These are phyloP conservation scores for Cancer borealis DNA, from an alignment of 2,888 invertebrate genomes.

Conservation along the genomic window DNA sequence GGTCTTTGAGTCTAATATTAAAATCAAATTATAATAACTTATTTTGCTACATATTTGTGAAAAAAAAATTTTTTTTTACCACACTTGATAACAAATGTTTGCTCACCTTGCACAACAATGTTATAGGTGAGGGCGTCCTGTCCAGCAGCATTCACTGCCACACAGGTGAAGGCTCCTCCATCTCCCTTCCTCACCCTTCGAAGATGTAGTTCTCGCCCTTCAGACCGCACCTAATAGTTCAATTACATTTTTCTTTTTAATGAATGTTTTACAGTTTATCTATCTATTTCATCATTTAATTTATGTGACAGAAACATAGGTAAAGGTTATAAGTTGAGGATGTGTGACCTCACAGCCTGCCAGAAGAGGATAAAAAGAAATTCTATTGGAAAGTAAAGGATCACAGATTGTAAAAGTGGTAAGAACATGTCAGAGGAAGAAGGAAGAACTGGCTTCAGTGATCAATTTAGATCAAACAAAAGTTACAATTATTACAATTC, in stretches of 20 bases:
- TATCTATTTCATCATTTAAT: not conserved
- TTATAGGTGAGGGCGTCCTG: constrained; percentile 70
- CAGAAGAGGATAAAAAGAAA: no score
- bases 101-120: constrained; percentile 67
- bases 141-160: constrained; percentile 80
- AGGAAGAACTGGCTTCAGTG: no score
- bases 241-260: not conserved
- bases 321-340: not conserved
- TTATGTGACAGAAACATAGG: not conserved
- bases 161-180: constrained; percentile 80
- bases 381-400: no score
- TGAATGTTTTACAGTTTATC: not conserved
- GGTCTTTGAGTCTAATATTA: no score
- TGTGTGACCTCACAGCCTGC: no score
- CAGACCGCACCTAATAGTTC: constrained; percentile 52
- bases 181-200: constrained; percentile 78
- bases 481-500: no score
- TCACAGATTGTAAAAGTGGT: no score
- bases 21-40: not conserved
- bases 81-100: not conserved
- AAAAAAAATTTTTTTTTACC: not conserved
- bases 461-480: no score
- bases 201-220: constrained; percentile 64
- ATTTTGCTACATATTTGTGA: not conserved
- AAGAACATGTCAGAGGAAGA: no score